phyloP scores from a whole-genome alignment of 2,797 vertebrate genomes.

The Neomorphus geoffroyi region DNA sequence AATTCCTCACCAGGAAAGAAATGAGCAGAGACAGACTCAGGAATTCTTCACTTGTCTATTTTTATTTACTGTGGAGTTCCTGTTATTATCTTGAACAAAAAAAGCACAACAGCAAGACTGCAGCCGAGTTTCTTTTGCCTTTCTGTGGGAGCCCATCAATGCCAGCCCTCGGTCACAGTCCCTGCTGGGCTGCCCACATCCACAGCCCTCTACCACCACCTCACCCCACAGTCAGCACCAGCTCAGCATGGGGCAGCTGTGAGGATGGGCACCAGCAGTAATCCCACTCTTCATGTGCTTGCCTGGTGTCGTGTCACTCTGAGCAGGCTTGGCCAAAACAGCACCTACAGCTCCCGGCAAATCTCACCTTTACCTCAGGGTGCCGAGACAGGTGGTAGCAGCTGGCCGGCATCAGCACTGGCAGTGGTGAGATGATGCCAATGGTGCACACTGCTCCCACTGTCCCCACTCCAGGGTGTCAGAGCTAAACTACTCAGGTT shows the following conservation, averaged over 20 bases:
- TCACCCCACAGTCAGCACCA: neutral
- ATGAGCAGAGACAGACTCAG: neutral
- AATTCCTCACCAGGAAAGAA: conserved; percentile 51
- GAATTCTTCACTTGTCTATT: conserved; percentile 64
- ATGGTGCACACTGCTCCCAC: accelerated
- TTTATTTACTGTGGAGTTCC: conserved; percentile 62
- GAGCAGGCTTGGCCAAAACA: neutral
- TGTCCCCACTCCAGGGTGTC: neutral
- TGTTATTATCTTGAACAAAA: conserved; percentile 66
- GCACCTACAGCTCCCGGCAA: neutral
- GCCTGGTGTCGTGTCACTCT: neutral
- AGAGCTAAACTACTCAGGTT: accelerated
- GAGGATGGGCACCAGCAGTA: accelerated
- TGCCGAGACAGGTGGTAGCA: neutral
- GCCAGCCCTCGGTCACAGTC: neutral
- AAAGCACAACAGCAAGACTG: conserved; percentile 41
- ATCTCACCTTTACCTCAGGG: neutral
- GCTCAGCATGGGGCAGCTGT: neutral
- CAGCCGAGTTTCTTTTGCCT: conserved; percentile 18
- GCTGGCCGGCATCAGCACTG: accelerated
- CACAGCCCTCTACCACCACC: accelerated
- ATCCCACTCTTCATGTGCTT: accelerated
- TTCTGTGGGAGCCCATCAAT: neutral
- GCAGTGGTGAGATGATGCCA: neutral
- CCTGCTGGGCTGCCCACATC: neutral